A percentile compares a stretch with the other conserved stretches of the same genome.
These are phyloP conservation scores for Catalaphyllia jardinei DNA, from an alignment of 64 coral and sea anemone species.

Conservation along the genomic window DNA sequence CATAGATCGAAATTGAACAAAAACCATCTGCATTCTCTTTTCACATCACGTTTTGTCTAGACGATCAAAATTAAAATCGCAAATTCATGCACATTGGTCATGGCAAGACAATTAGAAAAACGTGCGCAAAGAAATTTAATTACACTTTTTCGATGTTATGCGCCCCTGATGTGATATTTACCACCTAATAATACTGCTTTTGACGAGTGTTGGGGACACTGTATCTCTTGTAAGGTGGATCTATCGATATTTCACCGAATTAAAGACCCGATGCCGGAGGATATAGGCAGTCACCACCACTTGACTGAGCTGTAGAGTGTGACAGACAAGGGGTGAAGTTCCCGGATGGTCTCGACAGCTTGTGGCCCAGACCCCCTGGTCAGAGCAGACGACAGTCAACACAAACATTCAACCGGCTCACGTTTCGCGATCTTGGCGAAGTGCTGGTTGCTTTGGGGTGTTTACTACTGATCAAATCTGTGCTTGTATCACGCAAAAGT, in stretches of 20 bases:
- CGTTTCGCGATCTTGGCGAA: neutral
- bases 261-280: neutral
- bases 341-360: slow-evolving; percentile 7
- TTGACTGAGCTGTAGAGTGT: neutral
- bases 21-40: neutral
- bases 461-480: neutral
- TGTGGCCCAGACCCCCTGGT: neutral
- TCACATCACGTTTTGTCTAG: slow-evolving; percentile 13
- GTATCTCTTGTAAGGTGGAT: neutral
- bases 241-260: neutral
- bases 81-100: slow-evolving; percentile 8
- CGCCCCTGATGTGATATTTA: neutral
- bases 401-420: slow-evolving; percentile 24
- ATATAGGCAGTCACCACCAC: no score
- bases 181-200: neutral
- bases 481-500: neutral
- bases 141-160: neutral
- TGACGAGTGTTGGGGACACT: neutral
- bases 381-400: neutral
- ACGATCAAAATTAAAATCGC: slow-evolving; percentile 23
- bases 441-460: neutral
- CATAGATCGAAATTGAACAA: neutral
- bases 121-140: neutral
- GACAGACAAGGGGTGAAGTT: neutral
- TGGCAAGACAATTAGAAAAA: neutral